Evolutionary conservation across 2,797 vertebrate species (phyloP).

Genomic region (Crocodylus rhombifer): DNA sequence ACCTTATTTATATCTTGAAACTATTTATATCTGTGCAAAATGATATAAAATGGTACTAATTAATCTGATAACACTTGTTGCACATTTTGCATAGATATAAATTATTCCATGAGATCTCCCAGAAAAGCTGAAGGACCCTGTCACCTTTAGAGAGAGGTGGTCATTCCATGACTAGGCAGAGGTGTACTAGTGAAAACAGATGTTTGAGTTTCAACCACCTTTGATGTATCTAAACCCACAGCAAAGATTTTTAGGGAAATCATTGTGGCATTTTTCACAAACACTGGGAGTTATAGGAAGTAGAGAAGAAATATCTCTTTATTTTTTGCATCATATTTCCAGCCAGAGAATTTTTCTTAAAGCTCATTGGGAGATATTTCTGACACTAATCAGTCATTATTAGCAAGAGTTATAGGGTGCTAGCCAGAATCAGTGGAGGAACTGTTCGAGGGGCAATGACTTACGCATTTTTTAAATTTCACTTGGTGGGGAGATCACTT

Average conservation of each 20-base stretch:
- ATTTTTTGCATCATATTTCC: background rate
- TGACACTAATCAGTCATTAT: background rate
- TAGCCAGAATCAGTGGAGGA: background rate
- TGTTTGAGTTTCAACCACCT: background rate
- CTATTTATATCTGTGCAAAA: background rate
- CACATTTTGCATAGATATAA: slow-evolving; percentile 39
- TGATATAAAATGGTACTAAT: slow-evolving; percentile 19
- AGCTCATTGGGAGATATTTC: slow-evolving; percentile 1
- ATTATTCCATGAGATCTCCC: background rate
- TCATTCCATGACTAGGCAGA: background rate
- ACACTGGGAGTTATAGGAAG: background rate
- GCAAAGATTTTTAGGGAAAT: slow-evolving; percentile 7
- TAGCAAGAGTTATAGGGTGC: background rate
- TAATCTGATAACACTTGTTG: slow-evolving; percentile 17
- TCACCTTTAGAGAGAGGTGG: background rate
- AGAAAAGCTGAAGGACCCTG: slow-evolving; percentile 17
- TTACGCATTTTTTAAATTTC: background rate
- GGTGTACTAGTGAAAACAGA: background rate
- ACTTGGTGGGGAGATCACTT: background rate
- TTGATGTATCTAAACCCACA: background rate
- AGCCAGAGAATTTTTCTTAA: slow-evolving; percentile 18
- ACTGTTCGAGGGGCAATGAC: background rate
- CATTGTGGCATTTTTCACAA: background rate
- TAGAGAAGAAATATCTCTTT: background rate
- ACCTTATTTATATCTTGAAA: background rate